phyloP scores from a whole-genome alignment of 2,113 vertebrate species.

The Brienomyrus brachyistius region DNA sequence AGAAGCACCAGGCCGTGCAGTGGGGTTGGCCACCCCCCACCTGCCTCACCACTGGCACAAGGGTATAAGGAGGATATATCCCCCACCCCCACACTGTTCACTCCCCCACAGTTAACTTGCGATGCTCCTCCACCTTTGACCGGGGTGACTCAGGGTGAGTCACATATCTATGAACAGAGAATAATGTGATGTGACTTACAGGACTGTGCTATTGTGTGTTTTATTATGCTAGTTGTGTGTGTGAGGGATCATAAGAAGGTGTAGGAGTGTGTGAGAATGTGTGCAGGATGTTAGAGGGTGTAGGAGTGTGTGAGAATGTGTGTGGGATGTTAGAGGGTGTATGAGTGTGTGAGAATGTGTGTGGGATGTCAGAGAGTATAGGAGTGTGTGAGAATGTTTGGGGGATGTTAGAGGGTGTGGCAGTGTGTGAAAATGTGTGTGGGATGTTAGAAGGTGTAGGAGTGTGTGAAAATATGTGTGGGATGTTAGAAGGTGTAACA shows the following conservation, averaged over 20 bases:
- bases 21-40: conserved; percentile 39
- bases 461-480: too few species aligned
- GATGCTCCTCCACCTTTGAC: neutral
- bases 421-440: too few species aligned
- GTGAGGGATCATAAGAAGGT: neutral
- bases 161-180: neutral
- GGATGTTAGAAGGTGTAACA: too few species aligned
- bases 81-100: conserved; percentile 55
- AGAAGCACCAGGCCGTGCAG: conserved; percentile 76
- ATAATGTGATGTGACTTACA: neutral
- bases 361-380: neutral
- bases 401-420: too few species aligned
- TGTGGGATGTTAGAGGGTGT: neutral
- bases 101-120: conserved; percentile 56
- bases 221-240: neutral
- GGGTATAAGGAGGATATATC: conserved; percentile 67
- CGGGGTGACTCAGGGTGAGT: neutral
- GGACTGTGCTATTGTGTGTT: neutral
- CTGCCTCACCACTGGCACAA: conserved; percentile 57
- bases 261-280: neutral
- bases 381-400: neutral
- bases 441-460: too few species aligned
- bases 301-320: neutral
- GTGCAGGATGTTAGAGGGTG: neutral
- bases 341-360: too few species aligned